Conservation (phyloP, 2,888 invertebrate species). For the Trypoxylon attenuatum region DNA sequence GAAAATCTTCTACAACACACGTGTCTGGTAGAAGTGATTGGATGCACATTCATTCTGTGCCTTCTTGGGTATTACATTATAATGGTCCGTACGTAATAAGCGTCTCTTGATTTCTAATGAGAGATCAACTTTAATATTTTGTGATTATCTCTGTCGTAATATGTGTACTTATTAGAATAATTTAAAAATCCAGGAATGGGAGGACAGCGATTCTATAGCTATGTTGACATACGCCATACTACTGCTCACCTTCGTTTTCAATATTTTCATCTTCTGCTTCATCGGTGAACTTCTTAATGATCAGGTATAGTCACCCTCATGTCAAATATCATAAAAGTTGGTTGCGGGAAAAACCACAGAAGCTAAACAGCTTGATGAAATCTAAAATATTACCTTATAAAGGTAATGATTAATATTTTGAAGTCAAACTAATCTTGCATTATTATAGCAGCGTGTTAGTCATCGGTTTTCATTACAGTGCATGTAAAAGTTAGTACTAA, state of each 20-base stretch:
- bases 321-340: background rate
- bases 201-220: slow-evolving; percentile 19
- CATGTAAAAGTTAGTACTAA: too few relatives aligned
- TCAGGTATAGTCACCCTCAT: slow-evolving; percentile 30
- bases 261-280: slow-evolving; percentile 43
- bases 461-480: too few relatives aligned
- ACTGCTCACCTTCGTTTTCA: slow-evolving; percentile 39
- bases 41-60: slow-evolving; percentile 63
- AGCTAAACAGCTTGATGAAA: too few relatives aligned
- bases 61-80: slow-evolving; percentile 64
- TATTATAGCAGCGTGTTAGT: too few relatives aligned
- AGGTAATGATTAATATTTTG: too few relatives aligned
- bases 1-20: slow-evolving; percentile 57
- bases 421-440: background rate
- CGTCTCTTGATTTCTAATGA: background rate
- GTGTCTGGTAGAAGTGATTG: slow-evolving; percentile 60
- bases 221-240: slow-evolving; percentile 32
- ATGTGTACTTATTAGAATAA: background rate
- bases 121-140: background rate
- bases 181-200: slow-evolving; percentile 51
- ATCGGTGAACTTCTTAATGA: slow-evolving; percentile 38
- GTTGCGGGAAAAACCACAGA: too few relatives aligned
- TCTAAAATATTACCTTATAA: too few relatives aligned
- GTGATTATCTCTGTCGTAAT: background rate
- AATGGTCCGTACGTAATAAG: slow-evolving; percentile 44